Evolutionary conservation across 2,797 vertebrate species (phyloP), one percentile per base, ranked within the genome.

Genomic region (Urosaurus nigricauda): DNA sequence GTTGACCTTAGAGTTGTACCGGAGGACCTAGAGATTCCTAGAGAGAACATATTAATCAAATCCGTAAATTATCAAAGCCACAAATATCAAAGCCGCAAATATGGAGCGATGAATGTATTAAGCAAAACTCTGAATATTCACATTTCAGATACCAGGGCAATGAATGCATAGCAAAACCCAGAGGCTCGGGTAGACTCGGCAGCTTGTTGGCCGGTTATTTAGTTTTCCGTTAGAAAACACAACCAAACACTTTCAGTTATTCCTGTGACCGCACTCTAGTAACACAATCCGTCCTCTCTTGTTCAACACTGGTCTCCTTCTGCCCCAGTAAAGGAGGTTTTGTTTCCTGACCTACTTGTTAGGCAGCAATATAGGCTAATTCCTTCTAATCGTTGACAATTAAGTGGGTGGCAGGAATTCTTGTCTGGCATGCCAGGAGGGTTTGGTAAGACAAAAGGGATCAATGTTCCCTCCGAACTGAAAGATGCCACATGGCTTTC

Each of bases 271-370:
- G 37, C 35, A 29, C 11, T 5, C 63, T 29, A 37, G 56, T 84
- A 58, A 87, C 19, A 40, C 5, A 13, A 58, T 81, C 51, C 1
- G 9, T n/a, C 43, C 74, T 73, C 68, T 80, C 70, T 53, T 79
- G 26, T 79, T 74, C 17, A 63, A 9, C 21, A 9, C 11, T 35
- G 16, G 77, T 43, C 60, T 47, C 88, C 13, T 7, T 70, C 24
- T 35, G 8, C 24, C 5, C 29, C 32, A 43, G 70, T 17, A 2
- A 56, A 53, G 29, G 51, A 3, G 9, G 37, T 40, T 58, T 21
- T 77, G 7, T 85, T 88, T 75, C 43, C 21, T 85, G 89, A 77
- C 89, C 86, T 77, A 85, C 47, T 88, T 85, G 37, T 71, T 77
- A 19, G 79, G 26, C 60, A 58, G 84, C 14, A 19, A 78, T 77